Base-by-base conservation (phyloP, 1,140 invertebrate species). In the Caenorhabditis briggsae region DNA sequence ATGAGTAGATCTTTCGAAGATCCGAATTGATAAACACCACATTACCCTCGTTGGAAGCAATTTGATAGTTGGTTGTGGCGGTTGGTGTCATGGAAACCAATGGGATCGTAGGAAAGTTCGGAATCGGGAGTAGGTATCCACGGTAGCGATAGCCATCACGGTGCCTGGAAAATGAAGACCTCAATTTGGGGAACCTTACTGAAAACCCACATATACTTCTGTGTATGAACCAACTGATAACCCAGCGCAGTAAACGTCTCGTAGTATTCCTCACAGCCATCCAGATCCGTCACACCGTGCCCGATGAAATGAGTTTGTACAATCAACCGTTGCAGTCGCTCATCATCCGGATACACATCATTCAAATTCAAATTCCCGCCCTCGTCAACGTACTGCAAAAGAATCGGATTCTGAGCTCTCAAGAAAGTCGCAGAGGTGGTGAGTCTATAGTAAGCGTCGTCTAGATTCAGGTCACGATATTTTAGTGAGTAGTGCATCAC, bases 251-350 rank as follows among this genome's bases (percentile, higher is more conserved):
- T 50, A 14, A 78, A 53, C 33, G 0, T 23, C 5, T 14, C 18
- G 33, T 46, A 33, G 18, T 46, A 70, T 6, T 43, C n/a, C 11
- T 78, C 70, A 25, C 33, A 46, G 20, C 46, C 70, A 0, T 78
- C 70, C 3, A 78, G 14, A 78, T 78, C 70, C 33, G 46, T 50
- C 3, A 46, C 6, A 1, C 70, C 70, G 33, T 78, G 46, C 11
- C 46, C 70, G n/a, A 78, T 11, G 46, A 78, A 78, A 78, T 78
- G 46, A 43, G 70, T 78, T 23, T 78, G 70, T 8, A 23, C 70
- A 53, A 78, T 50, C 14, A 78, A 23, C 12, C 70, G 70, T 1
- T 78, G 70, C 0, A 78, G 7, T 78, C 3, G 20, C n/a, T 18
- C 23, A 46, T 78, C 70, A 50, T 78, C 46, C 25, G 70, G 70